Percentiles rank a stretch among this genome's conserved stretches.
Evolutionary conservation across 1,140 invertebrate genomes (phyloP).

Genomic region (Lucilia cuprina): DNA sequence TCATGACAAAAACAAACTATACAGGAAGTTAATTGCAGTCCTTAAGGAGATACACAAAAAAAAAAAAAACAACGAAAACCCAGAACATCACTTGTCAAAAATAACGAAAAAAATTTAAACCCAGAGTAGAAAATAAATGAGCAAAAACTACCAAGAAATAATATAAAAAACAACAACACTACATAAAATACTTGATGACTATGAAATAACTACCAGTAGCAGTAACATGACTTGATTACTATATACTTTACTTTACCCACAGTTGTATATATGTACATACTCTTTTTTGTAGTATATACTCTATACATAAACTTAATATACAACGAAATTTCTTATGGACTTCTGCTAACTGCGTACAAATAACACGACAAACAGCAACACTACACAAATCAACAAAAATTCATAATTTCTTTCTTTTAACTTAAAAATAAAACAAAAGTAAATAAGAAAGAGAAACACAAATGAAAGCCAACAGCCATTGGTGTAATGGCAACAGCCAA

Average conservation of each 20-base stretch:
- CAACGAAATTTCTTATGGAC: neutral
- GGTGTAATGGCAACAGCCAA: neutral
- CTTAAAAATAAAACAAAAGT: neutral
- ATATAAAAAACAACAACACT: slow-evolving; percentile 37
- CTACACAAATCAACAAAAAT: slow-evolving; percentile 8
- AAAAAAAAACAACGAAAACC: neutral
- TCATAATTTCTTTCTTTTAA: neutral
- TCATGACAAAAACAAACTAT: neutral
- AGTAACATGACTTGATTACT: neutral
- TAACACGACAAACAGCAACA: neutral
- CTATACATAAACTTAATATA: neutral
- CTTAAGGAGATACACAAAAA: neutral
- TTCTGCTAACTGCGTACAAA: neutral
- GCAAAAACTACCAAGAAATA: neutral
- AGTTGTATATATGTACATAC: neutral
- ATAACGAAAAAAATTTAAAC: neutral
- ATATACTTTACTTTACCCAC: neutral
- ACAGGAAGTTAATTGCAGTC: neutral
- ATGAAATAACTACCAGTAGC: slow-evolving; percentile 1
- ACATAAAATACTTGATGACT: slow-evolving; percentile 1
- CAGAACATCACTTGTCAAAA: neutral
- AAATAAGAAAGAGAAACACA: slow-evolving; percentile 15
- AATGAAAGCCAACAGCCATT: neutral
- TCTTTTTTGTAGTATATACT: neutral
- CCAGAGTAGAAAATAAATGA: neutral